These are phyloP conservation scores for Panulirus ornatus DNA, from an alignment of 1,140 invertebrate genomes.

Conservation along the genomic window DNA sequence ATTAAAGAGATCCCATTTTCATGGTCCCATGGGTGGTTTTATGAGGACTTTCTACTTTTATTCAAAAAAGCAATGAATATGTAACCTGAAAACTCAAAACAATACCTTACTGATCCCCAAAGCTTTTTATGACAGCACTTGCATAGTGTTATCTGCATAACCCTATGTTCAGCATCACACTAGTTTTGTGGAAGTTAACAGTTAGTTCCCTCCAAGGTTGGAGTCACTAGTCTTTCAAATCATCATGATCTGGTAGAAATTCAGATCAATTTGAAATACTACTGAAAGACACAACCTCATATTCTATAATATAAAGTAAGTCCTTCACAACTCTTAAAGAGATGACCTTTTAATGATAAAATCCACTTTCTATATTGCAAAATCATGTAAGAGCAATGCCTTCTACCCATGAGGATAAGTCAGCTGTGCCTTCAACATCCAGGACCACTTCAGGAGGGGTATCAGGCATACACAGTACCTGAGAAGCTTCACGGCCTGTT, in stretches of 20 bases:
- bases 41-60: background rate
- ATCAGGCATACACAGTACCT: slow-evolving; percentile 83
- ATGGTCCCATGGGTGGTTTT: background rate
- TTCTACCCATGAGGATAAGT: slow-evolving; percentile 91
- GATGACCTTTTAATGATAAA: background rate
- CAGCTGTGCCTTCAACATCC: slow-evolving; percentile 84
- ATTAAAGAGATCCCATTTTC: background rate
- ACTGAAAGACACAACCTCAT: background rate
- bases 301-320: background rate
- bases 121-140: background rate
- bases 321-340: background rate
- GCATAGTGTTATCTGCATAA: background rate
- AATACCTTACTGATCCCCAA: background rate
- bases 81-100: background rate
- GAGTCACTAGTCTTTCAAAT: background rate
- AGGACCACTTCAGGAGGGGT: slow-evolving; percentile 81
- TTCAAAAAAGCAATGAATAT: background rate
- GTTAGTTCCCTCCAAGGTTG: background rate
- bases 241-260: background rate
- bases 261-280: background rate
- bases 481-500: slow-evolving; percentile 91
- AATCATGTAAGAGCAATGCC: slow-evolving; percentile 80
- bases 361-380: background rate
- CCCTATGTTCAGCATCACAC: background rate
- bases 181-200: background rate